Conservation (phyloP, 2,113 vertebrate genomes). For the Taxidea taxus region DNA sequence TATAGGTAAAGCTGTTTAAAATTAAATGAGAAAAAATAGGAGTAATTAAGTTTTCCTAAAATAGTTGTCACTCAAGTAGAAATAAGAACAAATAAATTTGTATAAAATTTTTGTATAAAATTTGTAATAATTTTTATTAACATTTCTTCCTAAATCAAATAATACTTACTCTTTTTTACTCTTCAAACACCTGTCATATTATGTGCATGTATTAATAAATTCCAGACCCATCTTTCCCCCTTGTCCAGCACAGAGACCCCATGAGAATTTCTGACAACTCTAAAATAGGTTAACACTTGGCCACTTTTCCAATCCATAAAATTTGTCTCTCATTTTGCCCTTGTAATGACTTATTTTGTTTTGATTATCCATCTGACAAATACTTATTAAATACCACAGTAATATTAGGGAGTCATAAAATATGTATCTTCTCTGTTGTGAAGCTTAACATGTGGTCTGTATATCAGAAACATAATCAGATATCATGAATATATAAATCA, state of each 20-base stretch:
- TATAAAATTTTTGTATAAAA: too few species aligned
- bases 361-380: neutral
- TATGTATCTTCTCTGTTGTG: neutral
- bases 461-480: neutral
- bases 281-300: neutral
- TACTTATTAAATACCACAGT: neutral
- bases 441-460: neutral
- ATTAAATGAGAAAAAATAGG: neutral
- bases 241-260: neutral
- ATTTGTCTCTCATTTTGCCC: neutral
- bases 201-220: neutral
- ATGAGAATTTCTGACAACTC: neutral
- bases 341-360: neutral
- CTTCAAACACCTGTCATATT: neutral
- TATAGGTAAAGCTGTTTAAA: neutral
- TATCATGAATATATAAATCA: neutral
- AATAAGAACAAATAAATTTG: neutral
- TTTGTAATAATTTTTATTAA: neutral
- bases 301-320: neutral
- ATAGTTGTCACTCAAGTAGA: neutral
- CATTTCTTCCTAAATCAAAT: neutral
- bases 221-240: neutral
- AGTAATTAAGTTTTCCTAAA: neutral
- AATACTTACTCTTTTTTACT: neutral
- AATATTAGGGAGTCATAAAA: neutral